Percentiles rank a stretch among this genome's conserved stretches.
Evolutionary conservation across 2,797 vertebrate species (phyloP).

Genomic region (Acanthis flammea): DNA sequence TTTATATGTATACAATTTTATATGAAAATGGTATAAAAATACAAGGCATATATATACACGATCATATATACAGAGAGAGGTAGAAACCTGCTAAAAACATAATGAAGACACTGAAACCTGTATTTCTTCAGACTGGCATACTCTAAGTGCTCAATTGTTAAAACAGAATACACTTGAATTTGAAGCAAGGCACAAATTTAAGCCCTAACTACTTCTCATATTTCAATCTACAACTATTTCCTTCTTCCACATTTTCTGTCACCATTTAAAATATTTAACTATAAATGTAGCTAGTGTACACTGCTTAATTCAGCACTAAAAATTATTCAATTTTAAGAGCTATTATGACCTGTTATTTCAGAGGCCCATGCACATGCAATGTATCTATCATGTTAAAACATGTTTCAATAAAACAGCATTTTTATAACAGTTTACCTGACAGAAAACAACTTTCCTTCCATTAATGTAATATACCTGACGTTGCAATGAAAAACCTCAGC

Average conservation of each 20-base stretch:
- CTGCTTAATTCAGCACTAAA: slow-evolving; percentile 21
- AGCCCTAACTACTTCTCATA: slow-evolving; percentile 9
- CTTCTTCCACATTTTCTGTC: slow-evolving; percentile 12
- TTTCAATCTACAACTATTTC: slow-evolving; percentile 17
- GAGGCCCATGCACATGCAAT: slow-evolving; percentile 37
- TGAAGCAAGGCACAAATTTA: slow-evolving; percentile 41
- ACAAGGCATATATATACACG: not conserved
- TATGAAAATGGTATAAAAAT: not conserved
- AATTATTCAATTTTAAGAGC: slow-evolving; percentile 35
- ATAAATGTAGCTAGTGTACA: not conserved
- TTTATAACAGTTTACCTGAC: slow-evolving; percentile 5
- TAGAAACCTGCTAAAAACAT: not conserved
- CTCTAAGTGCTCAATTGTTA: not conserved
- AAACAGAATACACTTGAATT: slow-evolving; percentile 23
- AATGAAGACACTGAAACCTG: not conserved
- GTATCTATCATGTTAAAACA: slow-evolving; percentile 14
- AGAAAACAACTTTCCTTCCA: not conserved
- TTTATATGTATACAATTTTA: not conserved
- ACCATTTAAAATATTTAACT: slow-evolving; percentile 35
- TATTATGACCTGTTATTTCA: slow-evolving; percentile 40
- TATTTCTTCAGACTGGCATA: not conserved
- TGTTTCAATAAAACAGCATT: not conserved
- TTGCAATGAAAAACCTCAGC: not conserved
- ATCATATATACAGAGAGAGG: not conserved
- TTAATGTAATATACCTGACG: not conserved